Base-by-base conservation (phyloP, 23 tunicate genomes). In the Trididemnum clinides region DNA sequence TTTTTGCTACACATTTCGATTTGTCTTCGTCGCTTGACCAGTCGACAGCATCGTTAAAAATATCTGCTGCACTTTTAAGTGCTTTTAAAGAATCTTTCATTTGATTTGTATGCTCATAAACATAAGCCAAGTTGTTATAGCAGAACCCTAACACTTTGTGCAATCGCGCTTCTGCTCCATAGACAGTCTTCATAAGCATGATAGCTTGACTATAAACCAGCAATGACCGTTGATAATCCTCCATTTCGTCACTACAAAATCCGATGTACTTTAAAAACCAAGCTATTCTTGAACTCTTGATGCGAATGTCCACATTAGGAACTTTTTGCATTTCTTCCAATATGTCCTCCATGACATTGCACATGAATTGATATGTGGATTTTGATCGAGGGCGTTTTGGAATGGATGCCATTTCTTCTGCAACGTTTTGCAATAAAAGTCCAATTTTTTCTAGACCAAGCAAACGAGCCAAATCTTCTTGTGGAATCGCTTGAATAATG, bases 201-300 rank as follows among this genome's bases (percentile, higher is more conserved):
- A 66, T 32, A 4, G 75, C 75, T 32, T 66, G 75, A 23, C 31
- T 66, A 20, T 66, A 66, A 30, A 66, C 75, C 12, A 66, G 37
- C 31, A 31, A 66, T 28, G 75, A 66, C 36, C 75, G 36, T 32
- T 66, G 75, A 31, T 5, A 66, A 66, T 66, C 75, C n/a, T 66
- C 75, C 36, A 66, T 29, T 66, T 66, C 75, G n/a, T 66, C 75
- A 66, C 75, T 66, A 37, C 75, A 66, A 66, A 66, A 66, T 20
- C 75, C 75, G 5, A 66, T 4, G 37, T 66, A 66, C 37, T 66
- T 66, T 5, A 66, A 32, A n/a, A 10, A 66, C 75, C 75, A 66
- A 3, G 75, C 75, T 10, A 66, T 6, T 6, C 75, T 20, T 3
- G 75, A 66, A 4, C 37, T 5, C 37, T 66, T 66, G 3, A 66